Evolutionary conservation across 2,888 invertebrate species (phyloP).

Genomic region (Coenonympha arcania): DNA sequence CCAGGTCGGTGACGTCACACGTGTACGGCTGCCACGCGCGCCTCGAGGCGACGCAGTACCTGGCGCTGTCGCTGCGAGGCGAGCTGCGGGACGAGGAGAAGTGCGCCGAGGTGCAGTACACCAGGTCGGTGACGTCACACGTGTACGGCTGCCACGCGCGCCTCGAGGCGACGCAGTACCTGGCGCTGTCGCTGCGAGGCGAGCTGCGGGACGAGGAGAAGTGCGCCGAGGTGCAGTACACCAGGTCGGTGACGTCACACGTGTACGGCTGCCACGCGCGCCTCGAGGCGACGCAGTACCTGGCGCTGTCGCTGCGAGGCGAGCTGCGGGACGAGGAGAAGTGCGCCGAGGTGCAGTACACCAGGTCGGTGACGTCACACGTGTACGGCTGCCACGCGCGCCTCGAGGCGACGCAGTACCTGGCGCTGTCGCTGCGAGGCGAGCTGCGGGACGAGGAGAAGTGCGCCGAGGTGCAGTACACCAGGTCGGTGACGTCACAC

Average conservation of each 20-base stretch:
- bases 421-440: conserved; percentile 79
- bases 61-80: conserved; percentile 79
- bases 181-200: conserved; percentile 79
- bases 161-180: conserved; percentile 81
- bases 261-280: conserved; percentile 82
- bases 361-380: too few relatives aligned
- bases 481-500: too few relatives aligned
- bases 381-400: conserved; percentile 82
- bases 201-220: conserved; percentile 84
- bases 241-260: too few relatives aligned
- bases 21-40: conserved; percentile 82
- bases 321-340: conserved; percentile 84
- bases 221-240: conserved; percentile 78
- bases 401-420: conserved; percentile 81
- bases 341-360: conserved; percentile 78
- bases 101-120: conserved; percentile 78
- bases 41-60: conserved; percentile 81
- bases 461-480: conserved; percentile 78
- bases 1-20: too few relatives aligned
- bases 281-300: conserved; percentile 81
- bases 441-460: conserved; percentile 84
- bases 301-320: conserved; percentile 79
- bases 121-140: too few relatives aligned
- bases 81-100: conserved; percentile 84
- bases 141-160: conserved; percentile 82